Evolutionary conservation across 2,888 invertebrate genomes (phyloP).

Genomic region (Dryadula phaetusa): DNA sequence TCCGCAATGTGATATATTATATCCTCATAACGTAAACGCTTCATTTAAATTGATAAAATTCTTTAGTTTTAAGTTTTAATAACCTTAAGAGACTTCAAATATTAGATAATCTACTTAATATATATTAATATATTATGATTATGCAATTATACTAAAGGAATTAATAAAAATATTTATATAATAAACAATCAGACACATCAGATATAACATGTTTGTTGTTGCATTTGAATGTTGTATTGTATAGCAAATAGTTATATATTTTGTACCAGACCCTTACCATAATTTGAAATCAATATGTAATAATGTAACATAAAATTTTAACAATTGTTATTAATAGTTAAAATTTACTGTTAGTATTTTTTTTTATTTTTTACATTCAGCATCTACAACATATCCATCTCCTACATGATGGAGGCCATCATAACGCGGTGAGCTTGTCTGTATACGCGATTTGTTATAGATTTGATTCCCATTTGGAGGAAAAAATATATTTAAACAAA

Average conservation of each 20-base stretch:
- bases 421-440: no score
- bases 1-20: slow-evolving; percentile 4
- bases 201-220: slow-evolving; percentile 14
- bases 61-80: background rate
- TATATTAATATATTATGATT: background rate
- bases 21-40: background rate
- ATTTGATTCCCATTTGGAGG: no score
- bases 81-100: background rate
- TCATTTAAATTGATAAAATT: slow-evolving; percentile 6
- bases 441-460: no score
- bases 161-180: slow-evolving; percentile 2
- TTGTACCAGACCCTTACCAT: background rate
- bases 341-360: no score
- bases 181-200: slow-evolving; percentile 18
- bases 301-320: no score
- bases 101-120: slow-evolving; percentile 3
- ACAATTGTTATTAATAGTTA: no score
- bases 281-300: no score
- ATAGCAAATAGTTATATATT: background rate
- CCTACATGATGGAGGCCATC: no score
- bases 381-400: no score
- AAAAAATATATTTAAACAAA: no score
- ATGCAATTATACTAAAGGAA: slow-evolving; percentile 4
- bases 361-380: no score
- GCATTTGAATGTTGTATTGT: background rate